Base-by-base conservation (phyloP, 2,113 vertebrate species). In the Strix uralensis region DNA sequence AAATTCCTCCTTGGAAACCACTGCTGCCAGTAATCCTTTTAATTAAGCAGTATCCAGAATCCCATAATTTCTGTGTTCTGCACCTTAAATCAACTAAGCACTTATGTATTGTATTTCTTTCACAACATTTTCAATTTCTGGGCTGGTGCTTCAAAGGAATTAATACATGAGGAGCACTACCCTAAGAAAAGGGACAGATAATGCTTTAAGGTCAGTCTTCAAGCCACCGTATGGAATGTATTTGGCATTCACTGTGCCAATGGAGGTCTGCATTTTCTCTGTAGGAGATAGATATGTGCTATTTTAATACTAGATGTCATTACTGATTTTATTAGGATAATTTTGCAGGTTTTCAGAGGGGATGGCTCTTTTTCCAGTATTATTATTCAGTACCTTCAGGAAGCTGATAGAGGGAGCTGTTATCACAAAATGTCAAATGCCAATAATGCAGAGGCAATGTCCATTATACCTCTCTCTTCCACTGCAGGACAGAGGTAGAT, bases 1-100 rank as follows among this genome's bases (percentile, higher is more conserved):
- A 90, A 97, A 92, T 66, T 92, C 42, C 21, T 91, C 73, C 44
- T 94, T 75, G 70, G 73, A 91, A 94, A 87, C 49, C 30, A 87
- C 44, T 58, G 44, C n/a, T 74, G 30, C 49, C 69, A 69, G 61
- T 81, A 92, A 84, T 58, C 22, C 3, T 92, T 94, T 91, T 91
- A 94, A 95, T 87, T 89, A 92, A 70, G 21, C 18, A 72, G 10
- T 38, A 75, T 74, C 40, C 70, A 82, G 54, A 91, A 87, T 65
- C 69, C 9, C 36, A 27, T 71, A 32, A 78, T 80, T 79, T 89
- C 44, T 69, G 46, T 82, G 38, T 82, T 91, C 58, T 85, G 49
- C 54, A 34, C 54, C 32, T 95, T 51, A 81, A 85, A 72, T 82
- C 69, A 85, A 26, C 38, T 25, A 22, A 67, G 16, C 11, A 21